Base-by-base conservation (phyloP, 1,140 invertebrate genomes). In the Globodera ellingtonae region DNA sequence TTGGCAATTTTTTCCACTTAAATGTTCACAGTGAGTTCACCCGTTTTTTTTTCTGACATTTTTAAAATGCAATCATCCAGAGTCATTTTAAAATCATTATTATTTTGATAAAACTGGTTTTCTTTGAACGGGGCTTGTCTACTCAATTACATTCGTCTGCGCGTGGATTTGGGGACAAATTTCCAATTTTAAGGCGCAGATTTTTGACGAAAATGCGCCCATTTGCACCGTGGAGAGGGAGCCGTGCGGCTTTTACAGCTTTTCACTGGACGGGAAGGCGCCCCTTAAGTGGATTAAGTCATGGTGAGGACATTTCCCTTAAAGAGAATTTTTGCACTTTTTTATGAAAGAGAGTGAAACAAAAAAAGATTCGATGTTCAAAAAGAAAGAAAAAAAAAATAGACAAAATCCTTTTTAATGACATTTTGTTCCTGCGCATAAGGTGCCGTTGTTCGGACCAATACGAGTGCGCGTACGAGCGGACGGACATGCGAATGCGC, bases 251-350 rank as follows among this genome's bases (percentile, higher is more conserved):
- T 85, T 85, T 70, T 85, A 85, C 73, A 83, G 80, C 56, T 85
- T 85, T 77, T 80, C 78, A 8, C 62, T 86, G 24, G 62, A 78
- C 67, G 83, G 85, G 6, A 82, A 72, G 50, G 35, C 69, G 35
- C 82, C 76, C 7, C 84, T 85, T 24, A 85, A 85, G 82, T 85
- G 84, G 84, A 81, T 85, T 13, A 85, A 85, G 52, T 86, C 85
- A 13, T 85, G 84, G 84, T 86, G 81, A 79, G 79, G 24, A 9
- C 47, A 44, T 82, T 56, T 82, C 46, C 59, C 74, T 48, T 65
- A 76, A 83, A 79, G 81, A 56, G 15, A 24, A 81, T 81, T 82
- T 44, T 59, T 5, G 18, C 52, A 82, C n/a, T 81, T 81, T 72
- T 48, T 72, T 48, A 75, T 10, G 46, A 21, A 79, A 78, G 7